phyloP scores from a whole-genome alignment of 2,113 vertebrate genomes.

The Grallaria varia region DNA sequence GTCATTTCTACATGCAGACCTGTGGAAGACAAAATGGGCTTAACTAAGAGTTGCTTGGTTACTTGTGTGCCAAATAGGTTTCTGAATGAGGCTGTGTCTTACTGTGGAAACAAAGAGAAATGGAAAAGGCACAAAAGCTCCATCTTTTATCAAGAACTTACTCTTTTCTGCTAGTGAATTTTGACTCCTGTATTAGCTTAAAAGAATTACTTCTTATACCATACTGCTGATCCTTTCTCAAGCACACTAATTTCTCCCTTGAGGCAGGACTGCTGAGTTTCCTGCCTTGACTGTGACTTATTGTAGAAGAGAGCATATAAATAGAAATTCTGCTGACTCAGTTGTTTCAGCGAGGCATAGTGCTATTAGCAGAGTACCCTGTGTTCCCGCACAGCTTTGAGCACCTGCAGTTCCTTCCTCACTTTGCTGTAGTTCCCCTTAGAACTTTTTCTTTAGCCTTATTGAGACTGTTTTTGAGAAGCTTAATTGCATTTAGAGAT shows the following conservation, averaged over 20 bases:
- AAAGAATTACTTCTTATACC: neutral
- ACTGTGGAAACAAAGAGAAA: neutral
- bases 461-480: neutral
- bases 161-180: neutral
- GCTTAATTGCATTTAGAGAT: constrained; percentile 14
- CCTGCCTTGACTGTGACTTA: constrained; percentile 13
- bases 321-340: constrained; percentile 65
- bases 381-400: constrained; percentile 36
- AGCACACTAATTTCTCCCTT: neutral
- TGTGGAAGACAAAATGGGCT: neutral
- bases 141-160: neutral
- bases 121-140: neutral
- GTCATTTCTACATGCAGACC: neutral
- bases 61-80: neutral
- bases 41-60: neutral
- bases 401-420: constrained; percentile 67
- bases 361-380: constrained; percentile 58
- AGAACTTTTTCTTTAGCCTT: neutral
- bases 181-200: neutral
- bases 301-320: constrained; percentile 54
- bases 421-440: constrained; percentile 47
- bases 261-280: constrained; percentile 26
- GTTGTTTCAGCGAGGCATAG: constrained; percentile 50
- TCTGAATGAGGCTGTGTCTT: neutral
- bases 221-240: neutral